Conservation (phyloP, 2,113 vertebrate species). For the Limanda limanda region DNA sequence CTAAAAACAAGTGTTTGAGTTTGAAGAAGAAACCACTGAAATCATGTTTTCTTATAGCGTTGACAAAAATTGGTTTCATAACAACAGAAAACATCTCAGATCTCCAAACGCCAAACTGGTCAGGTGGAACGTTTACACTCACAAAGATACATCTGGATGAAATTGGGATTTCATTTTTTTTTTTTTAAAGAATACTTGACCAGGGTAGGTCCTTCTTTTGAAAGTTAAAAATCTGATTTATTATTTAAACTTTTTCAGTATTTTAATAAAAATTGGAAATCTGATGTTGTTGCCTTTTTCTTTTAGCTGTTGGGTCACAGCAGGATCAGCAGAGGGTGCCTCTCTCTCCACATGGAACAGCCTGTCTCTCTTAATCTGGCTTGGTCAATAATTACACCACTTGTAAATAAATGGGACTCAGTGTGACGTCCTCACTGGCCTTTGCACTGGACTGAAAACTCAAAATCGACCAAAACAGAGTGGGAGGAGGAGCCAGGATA, state of each 20-base stretch:
- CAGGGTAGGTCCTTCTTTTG: background rate
- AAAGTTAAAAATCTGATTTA: background rate
- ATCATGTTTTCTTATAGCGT: background rate
- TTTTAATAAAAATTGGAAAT: background rate
- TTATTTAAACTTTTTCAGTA: background rate
- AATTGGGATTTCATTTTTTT: too few species aligned
- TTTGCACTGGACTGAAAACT: conserved; percentile 68
- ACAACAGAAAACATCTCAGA: background rate
- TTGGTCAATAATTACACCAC: conserved; percentile 82
- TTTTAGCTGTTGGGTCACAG: conserved; percentile 24
- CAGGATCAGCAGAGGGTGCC: conserved; percentile 18
- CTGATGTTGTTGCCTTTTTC: background rate
- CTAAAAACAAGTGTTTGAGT: too few species aligned
- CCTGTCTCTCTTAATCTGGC: conserved; percentile 14
- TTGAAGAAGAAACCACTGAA: background rate
- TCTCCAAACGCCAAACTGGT: background rate
- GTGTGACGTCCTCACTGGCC: conserved; percentile 58
- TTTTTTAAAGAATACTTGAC: background rate
- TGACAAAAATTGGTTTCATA: background rate
- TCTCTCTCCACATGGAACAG: background rate
- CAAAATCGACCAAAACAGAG: conserved; percentile 39
- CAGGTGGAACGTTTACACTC: background rate
- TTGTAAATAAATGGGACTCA: conserved; percentile 67
- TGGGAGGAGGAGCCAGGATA: conserved; percentile 27
- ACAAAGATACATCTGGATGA: background rate